Evolutionary conservation across 2,797 vertebrate species (phyloP).

Genomic region (Allobates femoralis): DNA sequence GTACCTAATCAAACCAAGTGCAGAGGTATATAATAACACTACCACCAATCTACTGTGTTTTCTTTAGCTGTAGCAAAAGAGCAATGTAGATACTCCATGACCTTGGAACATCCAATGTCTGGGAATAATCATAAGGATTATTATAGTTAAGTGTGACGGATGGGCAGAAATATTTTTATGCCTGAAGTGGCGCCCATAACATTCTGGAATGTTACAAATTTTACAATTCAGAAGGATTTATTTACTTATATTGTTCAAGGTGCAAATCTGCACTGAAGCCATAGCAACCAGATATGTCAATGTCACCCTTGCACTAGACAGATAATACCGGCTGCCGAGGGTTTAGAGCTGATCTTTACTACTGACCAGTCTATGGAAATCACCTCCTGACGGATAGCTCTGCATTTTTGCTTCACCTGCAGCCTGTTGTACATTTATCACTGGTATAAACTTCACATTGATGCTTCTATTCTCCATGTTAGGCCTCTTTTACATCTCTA

Average conservation of each 20-base stretch:
- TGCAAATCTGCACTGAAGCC: constrained; percentile 9
- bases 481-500: no score
- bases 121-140: neutral
- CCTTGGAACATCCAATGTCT: neutral
- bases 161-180: neutral
- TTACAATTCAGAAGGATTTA: constrained; percentile 1
- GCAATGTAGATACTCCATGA: neutral
- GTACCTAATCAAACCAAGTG: no score
- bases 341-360: no score
- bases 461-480: neutral
- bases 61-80: no score
- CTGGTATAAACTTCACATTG: neutral
- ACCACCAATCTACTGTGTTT: no score
- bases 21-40: no score
- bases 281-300: neutral
- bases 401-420: neutral
- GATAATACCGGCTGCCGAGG: neutral
- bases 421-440: neutral
- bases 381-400: neutral
- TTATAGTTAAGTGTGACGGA: neutral
- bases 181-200: neutral
- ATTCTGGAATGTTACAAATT: neutral
- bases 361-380: neutral
- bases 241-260: neutral
- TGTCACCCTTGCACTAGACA: constrained; percentile 15